A percentile compares a stretch with the other conserved stretches of the same genome.
Conservation (phyloP, 1,140 invertebrate species). For the Drosophila leontia region DNA sequence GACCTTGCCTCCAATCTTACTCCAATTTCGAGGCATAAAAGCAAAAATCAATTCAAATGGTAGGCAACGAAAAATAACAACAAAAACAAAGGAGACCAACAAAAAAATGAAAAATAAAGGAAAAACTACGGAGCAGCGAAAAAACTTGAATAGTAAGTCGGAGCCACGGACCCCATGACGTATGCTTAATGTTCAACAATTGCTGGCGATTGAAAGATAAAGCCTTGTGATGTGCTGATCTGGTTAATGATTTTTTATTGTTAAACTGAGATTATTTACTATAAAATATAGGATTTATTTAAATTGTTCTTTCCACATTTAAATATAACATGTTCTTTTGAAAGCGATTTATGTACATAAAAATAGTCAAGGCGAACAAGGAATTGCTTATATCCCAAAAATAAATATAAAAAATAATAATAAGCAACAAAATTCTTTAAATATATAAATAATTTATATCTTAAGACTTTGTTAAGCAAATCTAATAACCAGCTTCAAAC, state of each 20-base stretch:
- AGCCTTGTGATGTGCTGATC: slow-evolving; percentile 4
- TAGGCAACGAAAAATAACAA: slow-evolving; percentile 15
- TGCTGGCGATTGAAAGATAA: slow-evolving; percentile 5
- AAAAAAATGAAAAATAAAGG: slow-evolving; percentile 11
- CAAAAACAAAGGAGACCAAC: not conserved
- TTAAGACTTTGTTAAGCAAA: not conserved
- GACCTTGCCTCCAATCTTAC: slow-evolving; percentile 54
- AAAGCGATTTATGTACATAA: not conserved
- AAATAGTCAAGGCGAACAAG: not conserved
- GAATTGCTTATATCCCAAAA: not conserved
- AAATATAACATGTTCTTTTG: not conserved
- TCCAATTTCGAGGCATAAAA: slow-evolving; percentile 39
- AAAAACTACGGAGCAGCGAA: slow-evolving; percentile 10
- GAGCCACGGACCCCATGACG: slow-evolving; percentile 47
- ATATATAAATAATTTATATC: not conserved
- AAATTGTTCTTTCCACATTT: not conserved
- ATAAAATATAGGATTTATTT: not conserved
- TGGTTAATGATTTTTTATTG: not conserved
- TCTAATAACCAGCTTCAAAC: not conserved
- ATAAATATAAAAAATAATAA: not conserved
- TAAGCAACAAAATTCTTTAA: not conserved
- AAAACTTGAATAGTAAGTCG: slow-evolving; percentile 24
- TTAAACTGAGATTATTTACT: not conserved
- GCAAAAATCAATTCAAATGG: slow-evolving; percentile 59
- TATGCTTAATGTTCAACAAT: slow-evolving; percentile 40